Conservation (phyloP, 1,140 invertebrate genomes). For the Sinella curviseta region DNA sequence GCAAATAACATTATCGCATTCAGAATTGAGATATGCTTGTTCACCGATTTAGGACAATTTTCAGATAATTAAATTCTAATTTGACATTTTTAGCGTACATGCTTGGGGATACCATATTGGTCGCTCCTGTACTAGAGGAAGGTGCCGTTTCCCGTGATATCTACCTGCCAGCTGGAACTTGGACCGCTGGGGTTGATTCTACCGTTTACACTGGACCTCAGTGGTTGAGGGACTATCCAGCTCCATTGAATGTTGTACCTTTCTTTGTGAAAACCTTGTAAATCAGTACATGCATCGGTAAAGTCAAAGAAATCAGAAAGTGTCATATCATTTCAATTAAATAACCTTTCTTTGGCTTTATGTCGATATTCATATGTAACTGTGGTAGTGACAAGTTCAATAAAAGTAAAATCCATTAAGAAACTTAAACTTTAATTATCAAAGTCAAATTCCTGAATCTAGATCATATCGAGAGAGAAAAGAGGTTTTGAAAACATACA, state of each 20-base stretch:
- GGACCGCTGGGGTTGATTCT: constrained; percentile 63
- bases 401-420: no score
- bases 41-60: background rate
- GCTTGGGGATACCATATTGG: constrained; percentile 78
- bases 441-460: no score
- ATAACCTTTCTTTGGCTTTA: no score
- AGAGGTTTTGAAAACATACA: no score
- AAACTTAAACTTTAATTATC: no score
- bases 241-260: constrained; percentile 66
- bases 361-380: no score
- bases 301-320: background rate
- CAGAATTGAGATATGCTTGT: background rate
- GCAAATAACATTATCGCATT: no score
- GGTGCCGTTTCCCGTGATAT: constrained; percentile 68
- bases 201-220: constrained; percentile 60
- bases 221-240: constrained; percentile 68
- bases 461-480: no score
- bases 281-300: no score
- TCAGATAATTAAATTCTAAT: background rate
- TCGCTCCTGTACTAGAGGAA: constrained; percentile 75
- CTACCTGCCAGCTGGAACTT: constrained; percentile 72
- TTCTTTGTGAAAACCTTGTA: constrained; percentile 59
- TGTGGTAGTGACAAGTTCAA: no score
- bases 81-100: constrained; percentile 68
- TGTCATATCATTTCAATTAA: no score